Evolutionary conservation across 2,113 vertebrate genomes (phyloP).

Genomic region (Felis catus): F.catus_Fca126_mat1.0 CM031414.1:88250001-88250500

Average conservation of each 20-base stretch:
- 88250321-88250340: background rate
- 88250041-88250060: background rate
- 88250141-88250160: background rate
- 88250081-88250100: background rate
- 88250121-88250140: slow-evolving; percentile 5
- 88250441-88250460: background rate
- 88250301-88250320: too few relatives aligned
- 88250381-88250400: background rate
- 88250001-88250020: background rate
- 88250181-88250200: background rate
- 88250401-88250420: background rate
- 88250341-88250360: background rate
- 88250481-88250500: slow-evolving; percentile 84
- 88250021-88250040: background rate
- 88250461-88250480: background rate
- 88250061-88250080: background rate
- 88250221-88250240: background rate
- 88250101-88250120: background rate
- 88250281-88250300: background rate
- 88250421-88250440: background rate
- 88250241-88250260: background rate
- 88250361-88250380: background rate
- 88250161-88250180: background rate
- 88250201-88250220: background rate
- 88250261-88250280: background rate